Evolutionary conservation across 2,888 invertebrate species (phyloP).

Genomic region (Trisateles emortualis): DNA sequence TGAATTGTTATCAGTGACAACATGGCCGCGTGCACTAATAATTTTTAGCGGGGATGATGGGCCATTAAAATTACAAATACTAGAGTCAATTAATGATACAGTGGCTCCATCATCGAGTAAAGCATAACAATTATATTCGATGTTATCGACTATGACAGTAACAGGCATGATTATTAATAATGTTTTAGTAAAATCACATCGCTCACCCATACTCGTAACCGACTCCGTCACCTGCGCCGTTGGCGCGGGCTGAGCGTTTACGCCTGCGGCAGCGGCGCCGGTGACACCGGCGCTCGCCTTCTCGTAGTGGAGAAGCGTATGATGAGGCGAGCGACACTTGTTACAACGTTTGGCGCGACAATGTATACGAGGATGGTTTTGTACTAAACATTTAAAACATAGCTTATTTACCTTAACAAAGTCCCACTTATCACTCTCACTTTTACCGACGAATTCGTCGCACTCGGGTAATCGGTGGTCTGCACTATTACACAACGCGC

Average conservation of each 20-base stretch:
- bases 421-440: neutral
- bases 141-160: neutral
- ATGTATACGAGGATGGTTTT: neutral
- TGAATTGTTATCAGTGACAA: neutral
- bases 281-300: neutral
- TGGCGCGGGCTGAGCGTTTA: too few species aligned
- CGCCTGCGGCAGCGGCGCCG: neutral
- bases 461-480: neutral
- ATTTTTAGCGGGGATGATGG: neutral
- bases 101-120: conserved; percentile 1
- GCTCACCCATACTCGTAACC: conserved; percentile 2
- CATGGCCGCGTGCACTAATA: neutral
- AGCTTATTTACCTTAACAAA: conserved; percentile 2
- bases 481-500: neutral
- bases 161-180: conserved; percentile 1
- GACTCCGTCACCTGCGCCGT: neutral
- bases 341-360: neutral
- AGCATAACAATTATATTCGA: conserved; percentile 1
- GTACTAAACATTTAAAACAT: conserved; percentile 2
- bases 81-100: neutral
- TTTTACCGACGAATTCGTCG: neutral
- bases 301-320: neutral
- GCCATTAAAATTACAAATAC: neutral
- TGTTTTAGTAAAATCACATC: neutral
- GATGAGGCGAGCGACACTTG: neutral